Evolutionary conservation across 2,113 vertebrate genomes (phyloP).

Genomic region (Phalacrocorax pelagicus): DNA sequence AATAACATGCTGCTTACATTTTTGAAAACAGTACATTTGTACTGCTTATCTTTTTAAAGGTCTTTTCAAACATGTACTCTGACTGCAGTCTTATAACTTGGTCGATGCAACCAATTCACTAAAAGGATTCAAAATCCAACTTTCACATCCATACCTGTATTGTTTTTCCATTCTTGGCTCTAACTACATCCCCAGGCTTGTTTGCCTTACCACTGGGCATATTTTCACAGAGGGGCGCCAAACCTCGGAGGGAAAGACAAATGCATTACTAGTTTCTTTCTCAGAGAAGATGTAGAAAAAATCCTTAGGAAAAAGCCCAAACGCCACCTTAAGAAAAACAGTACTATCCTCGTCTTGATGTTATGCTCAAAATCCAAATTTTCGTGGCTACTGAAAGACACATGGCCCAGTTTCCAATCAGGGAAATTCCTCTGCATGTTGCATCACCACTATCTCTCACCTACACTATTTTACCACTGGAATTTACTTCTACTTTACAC

Average conservation of each 20-base stretch:
- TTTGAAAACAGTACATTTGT: not conserved
- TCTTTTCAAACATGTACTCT: not conserved
- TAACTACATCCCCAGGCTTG: conserved; percentile 94
- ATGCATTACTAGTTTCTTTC: not conserved
- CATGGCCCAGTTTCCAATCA: not conserved
- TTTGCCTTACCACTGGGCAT: conserved; percentile 94
- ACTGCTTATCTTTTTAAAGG: not conserved
- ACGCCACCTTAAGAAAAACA: not conserved
- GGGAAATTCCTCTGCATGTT: not conserved
- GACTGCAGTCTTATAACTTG: not conserved
- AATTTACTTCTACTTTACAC: not conserved
- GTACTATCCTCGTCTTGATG: not conserved
- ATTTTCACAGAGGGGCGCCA: conserved; percentile 97
- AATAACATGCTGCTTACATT: not conserved
- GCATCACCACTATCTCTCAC: not conserved
- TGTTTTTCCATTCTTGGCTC: conserved; percentile 95
- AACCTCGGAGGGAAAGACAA: conserved; percentile 70
- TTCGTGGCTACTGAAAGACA: not conserved
- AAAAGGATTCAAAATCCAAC: not conserved
- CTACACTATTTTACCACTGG: not conserved
- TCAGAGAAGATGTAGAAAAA: not conserved
- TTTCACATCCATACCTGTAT: conserved; percentile 86
- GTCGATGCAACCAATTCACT: not conserved
- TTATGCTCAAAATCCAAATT: not conserved
- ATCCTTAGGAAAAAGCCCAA: not conserved